Conservation (phyloP, 2,888 invertebrate species). For the Antitype chi region DNA sequence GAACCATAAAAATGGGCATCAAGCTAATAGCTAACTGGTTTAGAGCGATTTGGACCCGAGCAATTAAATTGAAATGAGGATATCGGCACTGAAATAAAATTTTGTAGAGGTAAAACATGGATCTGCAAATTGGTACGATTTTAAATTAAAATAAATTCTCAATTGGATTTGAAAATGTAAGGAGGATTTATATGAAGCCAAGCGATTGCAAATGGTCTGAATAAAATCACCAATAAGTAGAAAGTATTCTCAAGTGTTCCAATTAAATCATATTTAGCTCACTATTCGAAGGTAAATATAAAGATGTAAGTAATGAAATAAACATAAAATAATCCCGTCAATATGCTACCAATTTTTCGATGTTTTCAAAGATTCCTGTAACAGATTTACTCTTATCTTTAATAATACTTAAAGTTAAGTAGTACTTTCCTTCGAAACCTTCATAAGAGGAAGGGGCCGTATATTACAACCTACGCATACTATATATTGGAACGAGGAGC, state of each 20-base stretch:
- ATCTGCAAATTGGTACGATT: background rate
- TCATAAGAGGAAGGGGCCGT: constrained; percentile 16
- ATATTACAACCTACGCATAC: constrained; percentile 12
- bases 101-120: background rate
- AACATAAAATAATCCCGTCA: background rate
- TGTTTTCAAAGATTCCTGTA: constrained; percentile 19
- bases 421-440: constrained; percentile 20
- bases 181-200: background rate
- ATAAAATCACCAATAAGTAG: background rate
- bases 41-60: constrained; percentile 12
- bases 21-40: constrained; percentile 39
- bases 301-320: background rate
- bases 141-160: background rate
- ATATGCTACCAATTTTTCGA: background rate
- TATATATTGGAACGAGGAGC: constrained; percentile 24
- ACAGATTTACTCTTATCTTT: constrained; percentile 43
- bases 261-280: background rate
- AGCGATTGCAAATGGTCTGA: background rate
- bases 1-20: constrained; percentile 41
- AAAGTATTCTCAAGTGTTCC: background rate
- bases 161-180: background rate
- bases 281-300: background rate
- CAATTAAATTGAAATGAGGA: constrained; percentile 40
- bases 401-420: constrained; percentile 46
- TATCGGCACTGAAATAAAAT: constrained; percentile 17